phyloP scores from a whole-genome alignment of 2,888 invertebrate genomes.

The Nudaria mundana region DNA sequence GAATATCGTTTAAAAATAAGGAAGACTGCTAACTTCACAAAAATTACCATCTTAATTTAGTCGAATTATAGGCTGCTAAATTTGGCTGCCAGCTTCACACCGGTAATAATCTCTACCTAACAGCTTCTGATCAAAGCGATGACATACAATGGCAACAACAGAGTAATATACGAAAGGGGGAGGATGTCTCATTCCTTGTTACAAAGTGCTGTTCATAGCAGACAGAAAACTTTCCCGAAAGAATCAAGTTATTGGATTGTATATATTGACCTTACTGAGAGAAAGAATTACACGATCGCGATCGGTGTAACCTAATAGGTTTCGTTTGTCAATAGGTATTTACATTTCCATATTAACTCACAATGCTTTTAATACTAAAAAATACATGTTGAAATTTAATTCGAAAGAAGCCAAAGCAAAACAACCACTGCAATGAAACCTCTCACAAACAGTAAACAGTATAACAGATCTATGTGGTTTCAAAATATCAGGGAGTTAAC shows the following conservation, averaged over 20 bases:
- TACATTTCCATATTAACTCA: neutral
- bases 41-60: too few species aligned
- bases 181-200: neutral
- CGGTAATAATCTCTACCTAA: too few species aligned
- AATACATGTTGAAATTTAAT: too few species aligned
- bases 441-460: conserved; percentile 3
- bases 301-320: neutral
- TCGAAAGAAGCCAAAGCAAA: conserved; percentile 1
- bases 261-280: conserved; percentile 9
- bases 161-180: too few species aligned
- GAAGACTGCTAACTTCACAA: too few species aligned
- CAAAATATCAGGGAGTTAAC: conserved; percentile 8
- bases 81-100: too few species aligned
- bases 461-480: conserved; percentile 5
- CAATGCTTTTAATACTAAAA: too few species aligned
- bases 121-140: neutral
- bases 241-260: conserved; percentile 8
- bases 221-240: conserved; percentile 2
- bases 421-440: conserved; percentile 4
- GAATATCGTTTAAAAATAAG: too few species aligned
- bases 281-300: conserved; percentile 7
- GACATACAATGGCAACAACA: too few species aligned
- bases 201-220: conserved; percentile 1
- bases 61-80: too few species aligned
- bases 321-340: conserved; percentile 5